Base-by-base conservation (phyloP, 2,888 invertebrate genomes). In the Diplolepis rosae region DNA sequence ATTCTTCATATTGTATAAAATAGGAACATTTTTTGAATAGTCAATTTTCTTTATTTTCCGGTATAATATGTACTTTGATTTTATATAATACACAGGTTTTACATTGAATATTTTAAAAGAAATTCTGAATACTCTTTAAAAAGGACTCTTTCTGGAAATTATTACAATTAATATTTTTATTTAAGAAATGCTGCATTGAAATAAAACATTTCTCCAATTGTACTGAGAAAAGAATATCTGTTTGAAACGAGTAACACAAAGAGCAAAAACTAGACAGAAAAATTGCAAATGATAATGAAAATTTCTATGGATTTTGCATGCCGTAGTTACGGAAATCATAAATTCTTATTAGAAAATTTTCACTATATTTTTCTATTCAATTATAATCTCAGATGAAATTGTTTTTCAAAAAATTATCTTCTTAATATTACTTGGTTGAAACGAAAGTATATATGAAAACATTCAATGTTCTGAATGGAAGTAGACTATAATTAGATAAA, bases 241-340 rank as follows among this genome's bases (percentile, higher is more conserved):
- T 18, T 51, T 27, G 4, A 11, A 24, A 39, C 32, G 48, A 45
- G 32, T 24, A 32, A 30, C 42, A 71, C 32, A 24, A 70, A n/a
- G 28, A 45, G 18, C 30, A 52, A 56, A 61, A 24, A 52, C 24
- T n/a, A 54, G 28, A 27, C n/a, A 65, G 27, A 69, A 30, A 11
- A 56, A 56, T 15, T 22, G 32, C 5, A 30, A 30, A 52, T 45
- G 18, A 18, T 22, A 22, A 48, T 22, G 3, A 5, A 52, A 28
- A 7, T 52, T 28, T 52, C 51, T 7, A 28, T 28, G 51, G 22
- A 35, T 13, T 61, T 39, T 61, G 35, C n/a, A 24, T 39, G 61
- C 7, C 24, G 11, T 6, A 61, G 4, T 27, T 39, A 54, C 18
- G 4, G 6, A 35, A 28, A 18, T 2, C 4, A 18, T 6, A 65